A percentile compares a stretch with the other conserved stretches of the same genome.
Evolutionary conservation across 2,888 invertebrate genomes (phyloP).

Genomic region (Machimus atricapillus): DNA sequence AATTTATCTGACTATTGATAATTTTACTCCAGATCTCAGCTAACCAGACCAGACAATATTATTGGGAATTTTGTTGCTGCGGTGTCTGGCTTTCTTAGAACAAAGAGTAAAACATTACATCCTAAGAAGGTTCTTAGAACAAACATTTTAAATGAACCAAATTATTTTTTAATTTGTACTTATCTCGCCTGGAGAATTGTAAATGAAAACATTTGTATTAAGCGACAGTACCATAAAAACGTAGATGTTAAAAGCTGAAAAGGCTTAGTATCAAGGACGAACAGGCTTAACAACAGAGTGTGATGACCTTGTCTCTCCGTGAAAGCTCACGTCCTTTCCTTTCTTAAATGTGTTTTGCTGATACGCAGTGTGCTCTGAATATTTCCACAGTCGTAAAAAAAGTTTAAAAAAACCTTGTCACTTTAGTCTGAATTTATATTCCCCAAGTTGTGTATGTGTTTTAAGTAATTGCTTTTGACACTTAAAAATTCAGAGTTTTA

Average conservation of each 20-base stretch:
- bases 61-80: no score
- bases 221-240: background rate
- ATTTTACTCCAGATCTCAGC: no score
- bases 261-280: background rate
- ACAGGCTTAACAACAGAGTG: background rate
- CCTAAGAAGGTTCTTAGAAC: background rate
- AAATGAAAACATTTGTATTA: background rate
- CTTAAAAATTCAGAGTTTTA: background rate
- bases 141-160: background rate
- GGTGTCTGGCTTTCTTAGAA: no score
- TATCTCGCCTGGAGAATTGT: background rate
- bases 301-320: background rate
- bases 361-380: background rate
- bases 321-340: background rate
- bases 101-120: background rate
- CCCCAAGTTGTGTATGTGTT: background rate
- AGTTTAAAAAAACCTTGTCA: background rate
- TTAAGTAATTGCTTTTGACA: background rate
- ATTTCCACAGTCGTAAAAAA: background rate
- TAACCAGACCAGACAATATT: no score
- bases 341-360: background rate
- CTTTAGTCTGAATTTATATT: background rate
- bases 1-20: no score
- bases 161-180: background rate
- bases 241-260: background rate